Base-by-base conservation (phyloP, 2,797 vertebrate species). In the Acanthurus tractus region DNA sequence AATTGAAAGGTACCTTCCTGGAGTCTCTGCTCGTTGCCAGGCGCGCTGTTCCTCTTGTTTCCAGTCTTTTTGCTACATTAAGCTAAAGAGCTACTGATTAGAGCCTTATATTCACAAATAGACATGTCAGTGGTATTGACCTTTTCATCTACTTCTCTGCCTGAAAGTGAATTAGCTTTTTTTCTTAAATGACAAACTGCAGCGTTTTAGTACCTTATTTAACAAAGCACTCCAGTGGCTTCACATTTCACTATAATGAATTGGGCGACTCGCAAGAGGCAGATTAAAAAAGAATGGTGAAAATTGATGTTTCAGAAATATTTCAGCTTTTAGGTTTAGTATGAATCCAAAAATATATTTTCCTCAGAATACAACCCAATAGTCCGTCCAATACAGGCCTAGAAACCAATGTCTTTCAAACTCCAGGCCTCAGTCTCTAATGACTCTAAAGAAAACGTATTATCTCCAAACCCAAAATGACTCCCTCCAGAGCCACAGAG, bases 191-290 rank as follows among this genome's bases (percentile, higher is more conserved):
- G 8, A n/a, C 50, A 20, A 58, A 64, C 36, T 45, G 2, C 13
- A 34, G 36, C 23, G 57, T 70, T 58, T 45, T 10, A 45, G 10
- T 48, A 18, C 59, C 18, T 3, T 70, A 40, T 69, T 70, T 54
- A 5, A 64, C 58, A 54, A 25, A 42, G 17, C 18, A 22, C 13
- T 59, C 9, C 9, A 23, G 17, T 48, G 15, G 64, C n/a, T 45
- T 56, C 3, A 0, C 45, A n/a, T 42, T 34, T 40, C 14, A 40
- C 10, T 66, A 46, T 22, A 14, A 46, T 23, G 20, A 45, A 63
- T 20, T 8, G 2, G 20, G 14, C 1, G 25, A 54, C 36, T 20
- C 10, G 9, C 20, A 45, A 49, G 17, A 63, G 23, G 45, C 23
- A 0, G 8, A 61, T 54, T 63, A 17, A 25, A 29, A 59, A 50